These are phyloP conservation scores for Sebastiscus tertius DNA, from an alignment of 2,797 vertebrate species.

Conservation along the genomic window DNA sequence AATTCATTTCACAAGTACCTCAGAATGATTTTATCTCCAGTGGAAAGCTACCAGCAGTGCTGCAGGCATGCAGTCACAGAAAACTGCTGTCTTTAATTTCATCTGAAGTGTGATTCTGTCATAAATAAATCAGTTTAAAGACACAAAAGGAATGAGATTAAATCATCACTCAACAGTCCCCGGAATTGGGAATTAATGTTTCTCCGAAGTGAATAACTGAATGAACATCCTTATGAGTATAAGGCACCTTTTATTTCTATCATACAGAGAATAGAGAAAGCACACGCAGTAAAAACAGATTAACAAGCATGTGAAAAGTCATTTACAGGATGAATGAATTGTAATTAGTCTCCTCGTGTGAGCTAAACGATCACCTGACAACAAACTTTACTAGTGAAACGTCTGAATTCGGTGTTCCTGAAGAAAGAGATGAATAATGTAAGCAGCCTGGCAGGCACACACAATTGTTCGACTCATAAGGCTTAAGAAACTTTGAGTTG, in stretches of 20 bases:
- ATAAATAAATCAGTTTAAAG: conserved; percentile 51
- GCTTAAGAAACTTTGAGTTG: conserved; percentile 26
- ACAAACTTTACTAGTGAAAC: background rate
- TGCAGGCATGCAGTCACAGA: background rate
- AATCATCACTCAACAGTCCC: conserved; percentile 29
- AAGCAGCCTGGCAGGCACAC: background rate
- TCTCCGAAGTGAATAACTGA: conserved; percentile 26
- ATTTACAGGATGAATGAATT: conserved; percentile 4
- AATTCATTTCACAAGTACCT: background rate
- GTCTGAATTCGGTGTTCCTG: background rate
- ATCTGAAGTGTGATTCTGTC: conserved; percentile 23
- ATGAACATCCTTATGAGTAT: background rate
- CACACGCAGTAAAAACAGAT: background rate
- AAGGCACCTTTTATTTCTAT: background rate
- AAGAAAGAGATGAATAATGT: background rate
- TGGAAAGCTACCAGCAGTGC: conserved; percentile 11
- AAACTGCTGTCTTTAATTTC: conserved; percentile 9
- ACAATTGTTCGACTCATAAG: conserved; percentile 7
- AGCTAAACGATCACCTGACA: background rate
- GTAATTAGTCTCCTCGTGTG: conserved; percentile 1
- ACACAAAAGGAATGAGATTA: conserved; percentile 33
- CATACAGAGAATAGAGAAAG: background rate
- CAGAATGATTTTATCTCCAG: background rate
- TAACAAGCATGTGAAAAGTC: background rate
- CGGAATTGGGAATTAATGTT: background rate